phyloP scores from a whole-genome alignment of 1,140 invertebrate species.

The Hydropsyche tenuis region DNA sequence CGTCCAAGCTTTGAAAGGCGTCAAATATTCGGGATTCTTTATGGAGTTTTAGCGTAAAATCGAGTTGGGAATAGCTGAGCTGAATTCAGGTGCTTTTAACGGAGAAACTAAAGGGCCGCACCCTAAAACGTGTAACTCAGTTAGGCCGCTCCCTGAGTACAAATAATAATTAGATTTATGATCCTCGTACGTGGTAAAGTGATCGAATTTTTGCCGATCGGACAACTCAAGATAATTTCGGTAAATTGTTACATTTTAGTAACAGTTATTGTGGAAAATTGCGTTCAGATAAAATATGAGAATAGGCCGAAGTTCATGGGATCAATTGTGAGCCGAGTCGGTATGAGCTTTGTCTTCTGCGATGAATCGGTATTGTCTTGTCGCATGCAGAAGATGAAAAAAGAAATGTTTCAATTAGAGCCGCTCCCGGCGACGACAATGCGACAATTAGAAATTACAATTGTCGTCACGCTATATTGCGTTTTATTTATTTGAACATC shows the following conservation, averaged over 20 bases:
- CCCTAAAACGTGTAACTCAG: conserved; percentile 24
- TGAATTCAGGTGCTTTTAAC: too few species aligned
- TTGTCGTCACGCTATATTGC: conserved; percentile 6
- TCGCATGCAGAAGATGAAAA: not conserved
- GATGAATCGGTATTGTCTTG: not conserved
- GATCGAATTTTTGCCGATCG: not conserved
- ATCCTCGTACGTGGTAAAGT: conserved; percentile 1
- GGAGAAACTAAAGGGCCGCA: not conserved
- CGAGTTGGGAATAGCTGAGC: not conserved
- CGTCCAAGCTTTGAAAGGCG: not conserved
- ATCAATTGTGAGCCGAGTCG: not conserved
- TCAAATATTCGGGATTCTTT: not conserved
- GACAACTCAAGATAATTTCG: not conserved
- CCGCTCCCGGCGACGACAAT: not conserved
- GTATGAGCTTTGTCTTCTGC: not conserved
- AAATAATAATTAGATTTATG: conserved; percentile 35
- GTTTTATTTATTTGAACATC: not conserved
- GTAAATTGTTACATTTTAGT: not conserved
- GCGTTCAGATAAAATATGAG: not conserved
- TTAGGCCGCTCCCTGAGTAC: conserved; percentile 9
- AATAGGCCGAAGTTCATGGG: not conserved
- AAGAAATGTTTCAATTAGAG: conserved; percentile 18
- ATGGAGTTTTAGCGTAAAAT: not conserved
- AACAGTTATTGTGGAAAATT: not conserved
- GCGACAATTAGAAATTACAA: conserved; percentile 22